phyloP scores from a whole-genome alignment of 2,797 vertebrate genomes.

The Scolopax rusticola region DNA sequence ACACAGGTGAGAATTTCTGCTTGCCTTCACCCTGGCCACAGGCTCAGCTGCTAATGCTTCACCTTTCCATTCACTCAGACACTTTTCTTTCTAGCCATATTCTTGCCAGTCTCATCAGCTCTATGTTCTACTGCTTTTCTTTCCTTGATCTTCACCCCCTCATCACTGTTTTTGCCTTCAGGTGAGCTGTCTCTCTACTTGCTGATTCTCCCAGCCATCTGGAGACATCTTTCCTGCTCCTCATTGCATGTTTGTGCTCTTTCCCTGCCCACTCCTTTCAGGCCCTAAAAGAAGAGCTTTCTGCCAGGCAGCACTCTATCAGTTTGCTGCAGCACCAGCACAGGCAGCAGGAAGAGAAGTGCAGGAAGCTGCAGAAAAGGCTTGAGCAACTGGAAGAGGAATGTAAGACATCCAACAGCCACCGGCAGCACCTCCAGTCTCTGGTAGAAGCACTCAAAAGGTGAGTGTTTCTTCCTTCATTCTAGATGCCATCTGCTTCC shows the following conservation, averaged over 20 bases:
- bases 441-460: slow-evolving; percentile 73
- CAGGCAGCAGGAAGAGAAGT: slow-evolving; percentile 77
- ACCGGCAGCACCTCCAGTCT: slow-evolving; percentile 70
- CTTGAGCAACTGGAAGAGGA: slow-evolving; percentile 76
- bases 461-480: neutral
- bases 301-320: slow-evolving; percentile 68
- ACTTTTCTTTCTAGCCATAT: neutral
- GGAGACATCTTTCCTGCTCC: neutral
- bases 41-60: neutral
- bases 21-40: neutral
- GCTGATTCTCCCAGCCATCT: neutral
- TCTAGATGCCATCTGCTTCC: neutral
- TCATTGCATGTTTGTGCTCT: neutral
- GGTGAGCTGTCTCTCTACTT: neutral
- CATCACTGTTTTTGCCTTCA: neutral
- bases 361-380: slow-evolving; percentile 75
- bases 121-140: neutral
- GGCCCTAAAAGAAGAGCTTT: slow-evolving; percentile 76
- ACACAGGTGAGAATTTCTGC: slow-evolving; percentile 66
- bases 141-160: neutral
- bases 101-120: neutral
- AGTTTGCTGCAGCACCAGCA: slow-evolving; percentile 78
- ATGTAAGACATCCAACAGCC: slow-evolving; percentile 56
- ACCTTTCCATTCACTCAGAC: neutral
- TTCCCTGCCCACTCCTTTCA: neutral